phyloP scores from a whole-genome alignment of 2,888 invertebrate genomes.

The Scaptomyza tumidula region DNA sequence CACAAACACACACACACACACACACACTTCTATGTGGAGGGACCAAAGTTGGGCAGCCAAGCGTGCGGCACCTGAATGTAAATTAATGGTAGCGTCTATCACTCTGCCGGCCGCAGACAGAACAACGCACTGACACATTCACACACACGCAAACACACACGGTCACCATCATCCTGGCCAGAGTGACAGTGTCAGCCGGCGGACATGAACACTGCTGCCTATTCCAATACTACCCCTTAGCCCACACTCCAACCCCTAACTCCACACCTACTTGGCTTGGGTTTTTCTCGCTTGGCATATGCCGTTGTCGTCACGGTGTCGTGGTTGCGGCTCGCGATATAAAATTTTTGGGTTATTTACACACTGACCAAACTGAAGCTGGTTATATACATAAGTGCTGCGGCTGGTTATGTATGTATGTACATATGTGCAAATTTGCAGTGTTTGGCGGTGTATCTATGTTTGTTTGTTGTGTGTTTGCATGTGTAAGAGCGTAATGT shows the following conservation, averaged over 20 bases:
- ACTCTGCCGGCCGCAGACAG: conserved; percentile 71
- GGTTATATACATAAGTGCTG: conserved; percentile 26
- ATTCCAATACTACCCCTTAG: conserved; percentile 19
- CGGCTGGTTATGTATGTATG: conserved; percentile 41
- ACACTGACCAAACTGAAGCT: conserved; percentile 47
- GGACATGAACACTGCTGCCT: conserved; percentile 27
- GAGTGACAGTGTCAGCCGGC: conserved; percentile 40
- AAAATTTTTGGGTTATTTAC: conserved; percentile 71
- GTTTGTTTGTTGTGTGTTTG: too few relatives aligned
- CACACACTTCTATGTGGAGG: conserved; percentile 13
- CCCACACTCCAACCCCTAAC: conserved; percentile 1
- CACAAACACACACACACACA: conserved; percentile 22
- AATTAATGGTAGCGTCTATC: conserved; percentile 81
- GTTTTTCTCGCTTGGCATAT: conserved; percentile 49
- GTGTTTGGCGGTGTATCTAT: background rate
- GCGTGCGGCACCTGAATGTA: conserved; percentile 78
- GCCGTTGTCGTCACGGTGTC: conserved; percentile 73
- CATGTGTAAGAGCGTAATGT: too few relatives aligned
- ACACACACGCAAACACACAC: conserved; percentile 62
- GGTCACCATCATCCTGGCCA: conserved; percentile 43
- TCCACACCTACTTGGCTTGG: background rate
- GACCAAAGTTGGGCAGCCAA: conserved; percentile 60
- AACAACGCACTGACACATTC: conserved; percentile 56
- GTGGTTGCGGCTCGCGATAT: conserved; percentile 71
- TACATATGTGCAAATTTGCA: conserved; percentile 1